These are phyloP conservation scores for Mythimna vitellina DNA, from an alignment of 2,888 invertebrate species.

Conservation along the genomic window DNA sequence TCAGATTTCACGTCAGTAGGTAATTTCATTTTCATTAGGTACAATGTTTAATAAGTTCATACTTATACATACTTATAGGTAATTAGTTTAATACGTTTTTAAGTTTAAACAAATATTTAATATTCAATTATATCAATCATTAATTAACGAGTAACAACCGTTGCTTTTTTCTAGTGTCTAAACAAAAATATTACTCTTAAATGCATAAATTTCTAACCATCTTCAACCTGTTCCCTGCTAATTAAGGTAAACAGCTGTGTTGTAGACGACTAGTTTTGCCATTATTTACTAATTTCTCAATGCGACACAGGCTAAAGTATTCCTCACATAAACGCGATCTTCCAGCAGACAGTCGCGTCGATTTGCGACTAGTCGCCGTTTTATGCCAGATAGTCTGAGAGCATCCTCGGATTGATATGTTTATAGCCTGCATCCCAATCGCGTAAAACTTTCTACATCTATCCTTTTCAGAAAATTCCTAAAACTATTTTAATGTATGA, in stretches of 20 bases:
- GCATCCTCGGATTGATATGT: neutral
- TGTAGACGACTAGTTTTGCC: conserved; percentile 3
- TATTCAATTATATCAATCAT: too few relatives aligned
- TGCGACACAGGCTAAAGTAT: neutral
- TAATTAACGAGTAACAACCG: neutral
- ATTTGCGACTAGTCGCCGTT: neutral
- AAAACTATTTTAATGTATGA: too few relatives aligned
- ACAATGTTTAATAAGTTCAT: neutral
- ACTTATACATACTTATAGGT: neutral
- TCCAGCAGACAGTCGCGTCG: neutral
- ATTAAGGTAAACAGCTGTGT: conserved; percentile 17
- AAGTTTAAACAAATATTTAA: too few relatives aligned
- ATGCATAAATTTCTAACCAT: neutral
- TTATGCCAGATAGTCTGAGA: neutral
- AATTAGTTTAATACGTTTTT: too few relatives aligned
- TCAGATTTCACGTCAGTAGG: conserved; percentile 28
- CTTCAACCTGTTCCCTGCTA: neutral
- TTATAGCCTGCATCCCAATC: neutral
- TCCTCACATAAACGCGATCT: neutral
- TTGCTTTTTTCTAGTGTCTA: neutral
- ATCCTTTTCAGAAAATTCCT: too few relatives aligned
- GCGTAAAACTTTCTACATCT: neutral
- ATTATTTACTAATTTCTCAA: conserved; percentile 15
- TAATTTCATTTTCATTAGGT: neutral
- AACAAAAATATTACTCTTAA: neutral